Percentiles rank a stretch among this genome's conserved stretches.
phyloP scores from a whole-genome alignment of 2,113 vertebrate species.

The Arizona elegans region DNA sequence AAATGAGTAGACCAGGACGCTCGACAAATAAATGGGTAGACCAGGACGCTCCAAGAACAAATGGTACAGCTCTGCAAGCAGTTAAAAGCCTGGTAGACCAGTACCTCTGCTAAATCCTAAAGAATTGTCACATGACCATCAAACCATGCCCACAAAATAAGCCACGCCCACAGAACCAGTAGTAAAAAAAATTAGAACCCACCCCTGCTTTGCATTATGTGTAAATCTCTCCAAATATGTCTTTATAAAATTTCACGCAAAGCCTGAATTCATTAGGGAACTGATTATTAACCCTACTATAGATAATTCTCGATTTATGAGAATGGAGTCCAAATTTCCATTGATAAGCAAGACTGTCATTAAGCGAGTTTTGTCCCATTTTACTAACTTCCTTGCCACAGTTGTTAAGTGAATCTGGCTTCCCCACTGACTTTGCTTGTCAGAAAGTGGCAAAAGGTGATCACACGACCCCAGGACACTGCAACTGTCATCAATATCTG shows the following conservation, averaged over 20 bases:
- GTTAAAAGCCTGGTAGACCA: too few species aligned
- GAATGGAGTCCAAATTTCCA: neutral
- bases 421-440: neutral
- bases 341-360: neutral
- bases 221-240: neutral
- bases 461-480: neutral
- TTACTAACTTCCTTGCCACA: neutral
- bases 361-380: neutral
- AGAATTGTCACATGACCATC: too few species aligned
- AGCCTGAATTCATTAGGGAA: neutral
- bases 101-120: too few species aligned
- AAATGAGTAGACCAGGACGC: too few species aligned
- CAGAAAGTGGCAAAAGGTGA: neutral
- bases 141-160: too few species aligned
- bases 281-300: neutral
- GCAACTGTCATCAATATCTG: neutral
- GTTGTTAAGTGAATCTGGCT: neutral
- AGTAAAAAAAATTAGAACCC: too few species aligned
- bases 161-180: too few species aligned
- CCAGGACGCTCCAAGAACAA: too few species aligned
- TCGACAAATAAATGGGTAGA: too few species aligned
- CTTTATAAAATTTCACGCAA: neutral
- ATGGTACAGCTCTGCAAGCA: too few species aligned
- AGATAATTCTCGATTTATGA: neutral
- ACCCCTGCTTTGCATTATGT: neutral